These are phyloP conservation scores for Reticulitermes speratus DNA, from an alignment of 1,140 invertebrate species.

Conservation along the genomic window DNA sequence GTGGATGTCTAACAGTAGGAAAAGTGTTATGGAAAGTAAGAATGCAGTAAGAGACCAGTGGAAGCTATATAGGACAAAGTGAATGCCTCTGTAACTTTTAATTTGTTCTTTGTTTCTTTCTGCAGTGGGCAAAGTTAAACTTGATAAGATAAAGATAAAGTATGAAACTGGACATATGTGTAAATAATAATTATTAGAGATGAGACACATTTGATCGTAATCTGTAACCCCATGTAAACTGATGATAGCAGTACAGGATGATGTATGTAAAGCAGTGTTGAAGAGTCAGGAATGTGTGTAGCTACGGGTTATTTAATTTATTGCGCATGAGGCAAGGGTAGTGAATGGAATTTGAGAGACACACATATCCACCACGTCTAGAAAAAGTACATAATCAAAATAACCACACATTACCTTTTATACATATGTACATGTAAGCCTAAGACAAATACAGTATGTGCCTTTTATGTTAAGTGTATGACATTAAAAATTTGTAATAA, in stretches of 20 bases:
- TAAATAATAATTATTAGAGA: not conserved
- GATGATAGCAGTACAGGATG: not conserved
- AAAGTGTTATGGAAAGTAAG: not conserved
- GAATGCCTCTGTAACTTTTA: not conserved
- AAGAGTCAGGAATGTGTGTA: not conserved
- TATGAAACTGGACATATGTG: not conserved
- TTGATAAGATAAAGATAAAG: too few species aligned
- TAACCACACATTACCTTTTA: not conserved
- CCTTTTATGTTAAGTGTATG: not conserved
- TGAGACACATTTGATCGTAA: not conserved
- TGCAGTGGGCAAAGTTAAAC: not conserved
- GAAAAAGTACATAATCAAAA: not conserved
- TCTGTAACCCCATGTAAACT: not conserved
- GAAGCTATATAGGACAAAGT: not conserved
- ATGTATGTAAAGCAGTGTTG: not conserved
- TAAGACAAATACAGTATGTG: not conserved
- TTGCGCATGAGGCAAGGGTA: not conserved
- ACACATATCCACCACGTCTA: not conserved
- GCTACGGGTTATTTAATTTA: not conserved
- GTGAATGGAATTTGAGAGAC: not conserved
- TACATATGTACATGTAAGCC: constrained; percentile 2
- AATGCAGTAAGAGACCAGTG: not conserved
- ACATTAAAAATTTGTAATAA: not conserved
- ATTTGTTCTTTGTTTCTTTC: too few species aligned
- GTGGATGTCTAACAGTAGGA: not conserved